Conservation (phyloP, 2,113 vertebrate genomes). For the Picathartes gymnocephalus region DNA sequence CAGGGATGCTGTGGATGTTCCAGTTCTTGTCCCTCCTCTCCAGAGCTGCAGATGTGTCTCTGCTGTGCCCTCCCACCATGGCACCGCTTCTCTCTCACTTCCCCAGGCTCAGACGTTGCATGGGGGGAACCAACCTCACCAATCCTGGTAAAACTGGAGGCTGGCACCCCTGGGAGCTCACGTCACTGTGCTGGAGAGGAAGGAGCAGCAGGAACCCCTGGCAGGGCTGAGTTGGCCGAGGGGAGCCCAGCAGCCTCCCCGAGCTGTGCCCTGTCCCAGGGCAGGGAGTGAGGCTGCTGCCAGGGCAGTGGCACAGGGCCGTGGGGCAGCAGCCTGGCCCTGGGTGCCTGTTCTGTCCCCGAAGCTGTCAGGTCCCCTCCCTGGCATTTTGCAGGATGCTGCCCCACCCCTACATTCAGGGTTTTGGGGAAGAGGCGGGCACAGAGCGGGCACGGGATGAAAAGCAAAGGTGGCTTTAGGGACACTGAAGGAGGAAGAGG, state of each 20-base stretch:
- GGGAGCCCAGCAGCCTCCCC: neutral
- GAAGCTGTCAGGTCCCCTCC: neutral
- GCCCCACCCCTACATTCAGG: rapidly evolving
- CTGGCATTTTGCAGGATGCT: rapidly evolving
- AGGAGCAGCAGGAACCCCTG: neutral
- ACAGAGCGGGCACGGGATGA: neutral
- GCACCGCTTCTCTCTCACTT: neutral
- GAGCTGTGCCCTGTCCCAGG: neutral
- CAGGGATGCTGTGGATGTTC: rapidly evolving
- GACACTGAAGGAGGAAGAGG: neutral
- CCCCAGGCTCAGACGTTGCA: neutral
- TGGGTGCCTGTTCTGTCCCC: too few relatives aligned
- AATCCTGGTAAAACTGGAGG: neutral
- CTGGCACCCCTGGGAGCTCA: neutral
- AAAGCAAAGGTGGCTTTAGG: neutral
- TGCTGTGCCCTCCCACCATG: rapidly evolving
- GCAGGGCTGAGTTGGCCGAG: neutral
- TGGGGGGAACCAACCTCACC: neutral
- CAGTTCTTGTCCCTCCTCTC: neutral
- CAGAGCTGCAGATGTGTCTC: neutral
- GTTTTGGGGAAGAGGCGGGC: neutral
- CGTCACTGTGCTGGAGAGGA: neutral
- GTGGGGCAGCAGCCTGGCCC: rapidly evolving
- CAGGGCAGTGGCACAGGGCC: neutral
- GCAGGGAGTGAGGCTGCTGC: neutral